phyloP scores from a whole-genome alignment of 2,113 vertebrate species.

The Gopherus evgoodei region DNA sequence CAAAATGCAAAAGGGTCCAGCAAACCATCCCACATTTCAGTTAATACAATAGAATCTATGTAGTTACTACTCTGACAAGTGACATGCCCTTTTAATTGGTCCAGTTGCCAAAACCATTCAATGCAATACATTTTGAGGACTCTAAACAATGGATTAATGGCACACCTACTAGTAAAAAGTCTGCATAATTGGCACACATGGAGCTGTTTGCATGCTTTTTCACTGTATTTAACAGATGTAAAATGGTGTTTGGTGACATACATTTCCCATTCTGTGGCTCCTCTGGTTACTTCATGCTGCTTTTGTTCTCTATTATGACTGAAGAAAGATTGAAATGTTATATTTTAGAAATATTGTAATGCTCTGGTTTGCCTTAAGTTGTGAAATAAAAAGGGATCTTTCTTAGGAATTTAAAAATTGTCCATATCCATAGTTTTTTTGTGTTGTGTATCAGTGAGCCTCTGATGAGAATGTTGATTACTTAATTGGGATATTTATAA shows the following conservation, averaged over 20 bases:
- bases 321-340: neutral
- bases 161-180: neutral
- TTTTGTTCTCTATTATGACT: conserved; percentile 1
- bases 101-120: conserved; percentile 20
- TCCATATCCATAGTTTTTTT: neutral
- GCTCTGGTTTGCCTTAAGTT: neutral
- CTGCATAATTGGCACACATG: conserved; percentile 7
- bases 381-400: neutral
- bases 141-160: neutral
- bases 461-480: neutral
- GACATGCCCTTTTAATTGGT: conserved; percentile 29
- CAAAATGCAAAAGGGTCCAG: conserved; percentile 45
- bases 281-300: neutral
- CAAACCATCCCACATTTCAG: conserved; percentile 52
- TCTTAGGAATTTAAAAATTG: neutral
- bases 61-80: conserved; percentile 17
- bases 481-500: neutral
- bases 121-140: neutral
- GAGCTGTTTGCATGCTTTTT: neutral
- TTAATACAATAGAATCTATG: neutral
- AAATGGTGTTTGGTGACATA: neutral
- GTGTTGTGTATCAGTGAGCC: neutral
- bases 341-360: neutral
- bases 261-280: neutral
- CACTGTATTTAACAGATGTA: conserved; percentile 2